These are phyloP conservation scores for Eulemur albifrons DNA, from an alignment of 2,797 vertebrate species.

Conservation along the genomic window DNA sequence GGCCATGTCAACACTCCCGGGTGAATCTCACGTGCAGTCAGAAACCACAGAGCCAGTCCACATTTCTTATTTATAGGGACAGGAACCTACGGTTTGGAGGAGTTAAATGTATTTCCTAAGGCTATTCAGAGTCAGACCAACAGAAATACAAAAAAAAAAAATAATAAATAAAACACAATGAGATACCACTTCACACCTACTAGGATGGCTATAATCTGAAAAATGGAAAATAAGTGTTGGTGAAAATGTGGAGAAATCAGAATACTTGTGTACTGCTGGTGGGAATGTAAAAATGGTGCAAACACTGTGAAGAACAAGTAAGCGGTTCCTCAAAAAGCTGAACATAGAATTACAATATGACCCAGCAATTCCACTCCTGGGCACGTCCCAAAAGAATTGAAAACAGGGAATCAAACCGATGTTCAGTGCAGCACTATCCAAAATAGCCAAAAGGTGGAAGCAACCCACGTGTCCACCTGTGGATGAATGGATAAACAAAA, in stretches of 20 bases:
- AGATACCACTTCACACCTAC: neutral
- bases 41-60: neutral
- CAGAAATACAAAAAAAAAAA: neutral
- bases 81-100: neutral
- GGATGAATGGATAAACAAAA: neutral
- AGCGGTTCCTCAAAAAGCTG: neutral
- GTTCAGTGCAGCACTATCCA: neutral
- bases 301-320: neutral
- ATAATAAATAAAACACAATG: neutral
- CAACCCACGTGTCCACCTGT: neutral
- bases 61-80: neutral
- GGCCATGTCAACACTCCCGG: neutral
- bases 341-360: neutral
- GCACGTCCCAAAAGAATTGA: neutral
- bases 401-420: neutral
- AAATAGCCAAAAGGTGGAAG: neutral
- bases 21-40: neutral
- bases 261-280: accelerated
- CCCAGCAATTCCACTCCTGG: neutral
- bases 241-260: neutral
- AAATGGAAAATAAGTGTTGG: neutral
- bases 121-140: neutral
- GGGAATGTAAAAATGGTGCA: neutral
- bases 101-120: neutral
- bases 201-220: neutral